Conservation (phyloP, 2,888 invertebrate species). For the Electrophaes corylata region DNA sequence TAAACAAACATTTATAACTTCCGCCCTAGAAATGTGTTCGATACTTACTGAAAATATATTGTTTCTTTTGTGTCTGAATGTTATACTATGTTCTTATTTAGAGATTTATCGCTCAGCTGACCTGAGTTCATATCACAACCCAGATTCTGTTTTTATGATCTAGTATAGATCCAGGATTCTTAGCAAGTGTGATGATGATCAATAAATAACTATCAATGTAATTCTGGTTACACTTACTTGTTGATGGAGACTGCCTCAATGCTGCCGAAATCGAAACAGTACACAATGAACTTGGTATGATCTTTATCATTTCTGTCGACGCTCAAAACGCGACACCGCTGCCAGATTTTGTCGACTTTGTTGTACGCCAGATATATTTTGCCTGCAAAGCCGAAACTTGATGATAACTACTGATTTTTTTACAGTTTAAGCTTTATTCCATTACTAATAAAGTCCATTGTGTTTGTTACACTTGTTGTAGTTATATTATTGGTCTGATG, state of each 20-base stretch:
- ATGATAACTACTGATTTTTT: not conserved
- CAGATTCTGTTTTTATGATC: too few relatives aligned
- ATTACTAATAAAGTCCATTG: not conserved
- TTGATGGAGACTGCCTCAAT: conserved; percentile 72
- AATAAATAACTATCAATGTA: not conserved
- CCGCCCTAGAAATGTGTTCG: too few relatives aligned
- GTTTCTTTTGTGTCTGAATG: too few relatives aligned
- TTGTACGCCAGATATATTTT: conserved; percentile 86
- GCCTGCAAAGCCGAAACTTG: conserved; percentile 63
- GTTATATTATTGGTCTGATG: not conserved
- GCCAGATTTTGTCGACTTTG: conserved; percentile 85
- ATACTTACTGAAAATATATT: too few relatives aligned
- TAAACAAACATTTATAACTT: too few relatives aligned
- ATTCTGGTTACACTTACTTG: conserved; percentile 63
- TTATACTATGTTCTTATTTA: too few relatives aligned
- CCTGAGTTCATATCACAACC: too few relatives aligned
- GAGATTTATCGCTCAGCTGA: too few relatives aligned
- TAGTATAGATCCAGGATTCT: too few relatives aligned
- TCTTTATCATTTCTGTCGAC: conserved; percentile 54
- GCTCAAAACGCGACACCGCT: conserved; percentile 84
- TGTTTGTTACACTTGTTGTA: not conserved
- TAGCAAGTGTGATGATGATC: too few relatives aligned
- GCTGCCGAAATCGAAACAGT: conserved; percentile 87
- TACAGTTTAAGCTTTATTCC: not conserved
- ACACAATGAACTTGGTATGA: conserved; percentile 76